These are phyloP conservation scores for Pao palembangensis DNA, from an alignment of 2,113 vertebrate species.

Conservation along the genomic window DNA sequence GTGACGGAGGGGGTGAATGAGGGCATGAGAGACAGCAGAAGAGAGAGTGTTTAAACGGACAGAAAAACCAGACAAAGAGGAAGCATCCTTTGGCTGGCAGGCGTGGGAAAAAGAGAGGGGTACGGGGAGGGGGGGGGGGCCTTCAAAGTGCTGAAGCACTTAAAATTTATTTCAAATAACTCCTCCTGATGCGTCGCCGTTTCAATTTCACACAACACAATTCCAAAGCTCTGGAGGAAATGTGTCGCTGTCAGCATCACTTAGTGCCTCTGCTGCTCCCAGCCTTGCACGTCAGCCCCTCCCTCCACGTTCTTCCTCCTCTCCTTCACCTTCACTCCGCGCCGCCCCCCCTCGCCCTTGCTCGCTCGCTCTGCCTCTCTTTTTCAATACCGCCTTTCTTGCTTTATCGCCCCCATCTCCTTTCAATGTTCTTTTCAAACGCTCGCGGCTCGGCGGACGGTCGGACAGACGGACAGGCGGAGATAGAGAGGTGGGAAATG, in stretches of 20 bases:
- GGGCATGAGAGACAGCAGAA: too few species aligned
- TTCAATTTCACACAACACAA: conserved; percentile 79
- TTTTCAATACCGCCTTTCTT: conserved; percentile 1
- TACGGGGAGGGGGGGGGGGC: not conserved
- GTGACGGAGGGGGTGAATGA: conserved; percentile 8
- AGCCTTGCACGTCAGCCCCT: conserved; percentile 44
- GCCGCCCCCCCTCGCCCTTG: not conserved
- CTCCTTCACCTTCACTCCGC: conserved; percentile 32
- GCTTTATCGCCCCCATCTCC: conserved; percentile 24
- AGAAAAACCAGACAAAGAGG: conserved; percentile 2
- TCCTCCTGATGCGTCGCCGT: conserved; percentile 70
- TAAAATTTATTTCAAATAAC: conserved; percentile 78
- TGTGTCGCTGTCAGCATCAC: conserved; percentile 74
- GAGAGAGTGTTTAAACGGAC: not conserved
- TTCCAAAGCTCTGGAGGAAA: conserved; percentile 73
- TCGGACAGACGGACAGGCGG: conserved; percentile 15
- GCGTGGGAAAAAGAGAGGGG: not conserved
- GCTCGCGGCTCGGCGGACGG: conserved; percentile 4
- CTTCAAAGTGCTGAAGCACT: conserved; percentile 56
- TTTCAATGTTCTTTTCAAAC: conserved; percentile 50
- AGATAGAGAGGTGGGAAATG: conserved; percentile 24
- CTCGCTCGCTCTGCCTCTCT: conserved; percentile 3
- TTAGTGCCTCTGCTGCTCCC: conserved; percentile 53
- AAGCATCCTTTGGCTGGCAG: conserved; percentile 1
- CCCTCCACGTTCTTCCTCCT: conserved; percentile 4